These are phyloP conservation scores for Poecile atricapillus DNA, from an alignment of 2,113 vertebrate species.

Conservation along the genomic window DNA sequence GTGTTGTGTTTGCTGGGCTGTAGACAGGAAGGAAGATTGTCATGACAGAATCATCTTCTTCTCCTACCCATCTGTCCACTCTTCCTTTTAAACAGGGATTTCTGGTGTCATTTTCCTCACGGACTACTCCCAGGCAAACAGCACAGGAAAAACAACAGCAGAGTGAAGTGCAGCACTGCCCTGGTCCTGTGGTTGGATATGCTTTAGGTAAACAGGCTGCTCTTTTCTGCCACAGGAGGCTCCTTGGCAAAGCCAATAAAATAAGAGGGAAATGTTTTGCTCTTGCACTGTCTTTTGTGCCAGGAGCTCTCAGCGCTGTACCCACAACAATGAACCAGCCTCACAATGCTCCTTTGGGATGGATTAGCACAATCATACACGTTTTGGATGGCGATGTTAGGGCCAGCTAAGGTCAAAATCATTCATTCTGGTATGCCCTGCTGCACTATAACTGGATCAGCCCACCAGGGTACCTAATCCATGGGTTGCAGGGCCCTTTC, in stretches of 20 bases:
- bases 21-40: background rate
- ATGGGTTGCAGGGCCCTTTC: background rate
- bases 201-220: background rate
- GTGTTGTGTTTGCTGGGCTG: background rate
- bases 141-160: background rate
- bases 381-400: background rate
- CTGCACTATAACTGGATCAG: background rate
- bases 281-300: background rate
- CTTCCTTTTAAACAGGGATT: background rate
- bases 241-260: background rate
- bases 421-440: background rate
- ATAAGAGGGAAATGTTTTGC: background rate
- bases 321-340: background rate
- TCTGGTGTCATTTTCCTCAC: background rate
- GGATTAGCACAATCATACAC: background rate
- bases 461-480: background rate
- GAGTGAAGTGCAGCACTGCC: background rate
- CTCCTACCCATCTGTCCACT: background rate
- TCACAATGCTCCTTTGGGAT: fast-evolving
- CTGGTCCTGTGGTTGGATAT: fast-evolving
- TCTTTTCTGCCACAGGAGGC: background rate
- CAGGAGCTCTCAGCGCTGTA: background rate
- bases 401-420: background rate
- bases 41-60: background rate
- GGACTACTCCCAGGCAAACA: background rate